Base-by-base conservation (phyloP, 64 coral and sea anemone genomes). In the Hydrozoanthus tunicans region DNA sequence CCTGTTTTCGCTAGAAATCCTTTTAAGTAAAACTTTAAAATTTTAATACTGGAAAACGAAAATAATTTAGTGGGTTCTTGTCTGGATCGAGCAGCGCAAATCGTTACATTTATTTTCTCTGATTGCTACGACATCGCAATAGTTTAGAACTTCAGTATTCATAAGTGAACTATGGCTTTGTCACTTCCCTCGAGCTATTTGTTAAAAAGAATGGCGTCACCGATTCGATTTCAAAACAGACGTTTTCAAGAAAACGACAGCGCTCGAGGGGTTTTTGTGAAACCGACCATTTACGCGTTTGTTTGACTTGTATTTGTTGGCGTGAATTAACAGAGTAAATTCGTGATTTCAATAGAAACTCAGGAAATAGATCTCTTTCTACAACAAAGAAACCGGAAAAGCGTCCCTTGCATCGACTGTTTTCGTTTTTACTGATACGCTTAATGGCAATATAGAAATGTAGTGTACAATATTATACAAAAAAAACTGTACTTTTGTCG, bases 161-260 rank as follows among this genome's bases (percentile, higher is more conserved):
- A 60, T 52, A 17, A 17, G 15, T 88, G 59, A 72, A 62, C 74
- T 7, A 74, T 27, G 56, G 56, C 23, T 12, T 26, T 11, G 9
- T 74, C 55, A 67, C 55, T 83, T 53, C 79, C 80, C 27, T 71
- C 63, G 26, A 71, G 82, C 51, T 51, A 70, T 70, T 70, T 53
- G 53, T 8, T 51, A 56, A 70, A 17, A 59, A 6, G 69, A 60
- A 11, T 59, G 84, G 69, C 68, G 68, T 23, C 56, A 51, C 12
- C 56, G 74, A 53, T 73, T 73, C 15, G 3, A 51, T 53, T 23
- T 88, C 60, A 69, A 10, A 74, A 58, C 11, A 43, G 51, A 73
- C 64, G 69, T 55, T 54, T 10, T 56, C 51, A 56, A 70, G 20
- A 86, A 43, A 86, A 55, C 43, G 12, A 24, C 9, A 10, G 53